phyloP scores from a whole-genome alignment of 2,888 invertebrate genomes.

The Hetaerina titia region DNA sequence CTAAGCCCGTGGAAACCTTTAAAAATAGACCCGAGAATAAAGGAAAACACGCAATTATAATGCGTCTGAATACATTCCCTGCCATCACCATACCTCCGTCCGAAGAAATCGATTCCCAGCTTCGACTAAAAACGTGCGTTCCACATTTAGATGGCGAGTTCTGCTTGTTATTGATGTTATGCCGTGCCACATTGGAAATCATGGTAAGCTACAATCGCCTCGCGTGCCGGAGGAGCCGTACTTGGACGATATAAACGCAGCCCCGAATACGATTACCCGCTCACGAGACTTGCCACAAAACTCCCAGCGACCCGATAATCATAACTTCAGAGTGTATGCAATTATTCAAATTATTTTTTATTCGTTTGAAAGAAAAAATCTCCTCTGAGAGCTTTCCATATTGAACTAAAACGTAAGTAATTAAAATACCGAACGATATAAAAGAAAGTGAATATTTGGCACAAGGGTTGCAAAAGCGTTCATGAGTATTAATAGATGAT shows the following conservation, averaged over 20 bases:
- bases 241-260: not conserved
- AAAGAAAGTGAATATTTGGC: too few relatives aligned
- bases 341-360: too few relatives aligned
- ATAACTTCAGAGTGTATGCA: too few relatives aligned
- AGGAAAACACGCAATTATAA: not conserved
- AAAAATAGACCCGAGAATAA: too few relatives aligned
- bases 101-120: constrained; percentile 10
- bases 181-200: constrained; percentile 13
- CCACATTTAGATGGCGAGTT: not conserved
- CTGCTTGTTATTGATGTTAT: constrained; percentile 4
- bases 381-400: too few relatives aligned
- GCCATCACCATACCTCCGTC: not conserved
- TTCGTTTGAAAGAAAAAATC: too few relatives aligned
- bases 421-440: too few relatives aligned
- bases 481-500: too few relatives aligned
- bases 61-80: not conserved
- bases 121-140: not conserved
- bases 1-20: too few relatives aligned
- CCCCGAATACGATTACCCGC: not conserved
- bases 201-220: not conserved
- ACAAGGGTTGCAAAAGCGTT: too few relatives aligned
- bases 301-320: not conserved
- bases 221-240: not conserved
- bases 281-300: not conserved
- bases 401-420: too few relatives aligned